Evolutionary conservation across 2,797 vertebrate genomes (phyloP), one percentile per base, ranked within the genome.

Genomic region (Lindbergichthys nudifrons): DNA sequence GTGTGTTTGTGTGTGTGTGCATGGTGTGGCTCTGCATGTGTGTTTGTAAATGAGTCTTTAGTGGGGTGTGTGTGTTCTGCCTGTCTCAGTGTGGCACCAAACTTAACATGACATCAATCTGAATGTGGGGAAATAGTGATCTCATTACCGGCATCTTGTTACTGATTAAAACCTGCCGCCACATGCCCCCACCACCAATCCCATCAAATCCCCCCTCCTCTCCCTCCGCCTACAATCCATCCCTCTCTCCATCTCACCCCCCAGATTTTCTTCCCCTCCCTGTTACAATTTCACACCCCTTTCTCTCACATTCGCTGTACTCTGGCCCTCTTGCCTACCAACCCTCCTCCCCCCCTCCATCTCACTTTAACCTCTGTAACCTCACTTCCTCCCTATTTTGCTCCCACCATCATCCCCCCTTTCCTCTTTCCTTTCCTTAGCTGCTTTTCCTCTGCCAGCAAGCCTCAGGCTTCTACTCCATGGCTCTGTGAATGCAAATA

Each of bases 21-120:
- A 58, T 56, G 43, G 43, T 16, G 14, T 32, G 30, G 30, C 1
- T 32, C 30, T 21, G 47, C 10, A 10, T 51, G 46, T 63, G 63
- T 69, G 54, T 52, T 36, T 62, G 65, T 70, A 59, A 68, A 73
- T 83, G 79, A 51, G 81, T 73, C 79, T 79, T 74, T 68, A 83
- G 32, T 36, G 32, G 32, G 32, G 32, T 36, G 32, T 58, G 83
- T 62, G 47, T 92, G 85, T 82, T 79, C 47, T 81, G 82, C 83
- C 78, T 82, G 85, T 90, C 88, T 90, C 84, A 61, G 53, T 80
- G 86, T 88, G 81, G 89, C 90, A 92, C 85, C 90, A 80, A 87
- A 89, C 88, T 88, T 92, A 90, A 92, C 89, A 94, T 94, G 92
- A 94, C 93, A 94, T 94, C 91, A 93, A 94, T 94, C 92, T 93